These are phyloP conservation scores for Astyanax mexicanus DNA, from an alignment of 2,797 vertebrate genomes.

Conservation along the genomic window DNA sequence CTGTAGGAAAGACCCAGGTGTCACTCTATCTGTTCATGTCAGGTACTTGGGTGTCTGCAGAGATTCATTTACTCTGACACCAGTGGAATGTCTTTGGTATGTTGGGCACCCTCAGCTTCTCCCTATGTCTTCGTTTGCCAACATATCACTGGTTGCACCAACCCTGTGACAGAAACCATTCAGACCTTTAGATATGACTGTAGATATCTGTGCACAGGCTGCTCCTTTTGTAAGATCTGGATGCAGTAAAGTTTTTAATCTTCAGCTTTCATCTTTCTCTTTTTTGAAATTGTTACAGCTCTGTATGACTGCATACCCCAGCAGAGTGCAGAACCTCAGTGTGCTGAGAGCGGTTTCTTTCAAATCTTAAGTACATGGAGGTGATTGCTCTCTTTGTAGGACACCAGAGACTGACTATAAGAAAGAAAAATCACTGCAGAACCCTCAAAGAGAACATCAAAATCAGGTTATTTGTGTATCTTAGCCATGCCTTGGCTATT, in stretches of 20 bases:
- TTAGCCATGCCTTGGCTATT: not conserved
- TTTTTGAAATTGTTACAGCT: not conserved
- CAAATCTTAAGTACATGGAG: not conserved
- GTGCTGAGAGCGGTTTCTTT: not conserved
- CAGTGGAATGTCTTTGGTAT: conserved; percentile 49
- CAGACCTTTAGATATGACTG: not conserved
- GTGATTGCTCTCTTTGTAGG: not conserved
- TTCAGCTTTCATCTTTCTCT: too few species aligned
- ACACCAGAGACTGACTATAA: not conserved
- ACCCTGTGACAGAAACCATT: not conserved
- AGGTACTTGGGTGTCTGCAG: not conserved
- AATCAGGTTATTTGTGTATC: not conserved
- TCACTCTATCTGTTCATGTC: not conserved
- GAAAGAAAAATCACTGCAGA: not conserved
- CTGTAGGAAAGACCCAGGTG: not conserved
- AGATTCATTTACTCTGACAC: conserved; percentile 51
- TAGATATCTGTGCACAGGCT: not conserved
- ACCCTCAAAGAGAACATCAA: not conserved
- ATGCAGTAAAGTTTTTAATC: not conserved
- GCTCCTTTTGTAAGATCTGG: not conserved
- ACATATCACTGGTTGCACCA: not conserved
- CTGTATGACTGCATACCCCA: not conserved
- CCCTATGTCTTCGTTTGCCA: conserved; percentile 17
- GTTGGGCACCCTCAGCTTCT: conserved; percentile 23
- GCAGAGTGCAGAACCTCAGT: not conserved